Conservation (phyloP, 2,113 vertebrate genomes). For the Oncorhynchus gorbuscha region DNA sequence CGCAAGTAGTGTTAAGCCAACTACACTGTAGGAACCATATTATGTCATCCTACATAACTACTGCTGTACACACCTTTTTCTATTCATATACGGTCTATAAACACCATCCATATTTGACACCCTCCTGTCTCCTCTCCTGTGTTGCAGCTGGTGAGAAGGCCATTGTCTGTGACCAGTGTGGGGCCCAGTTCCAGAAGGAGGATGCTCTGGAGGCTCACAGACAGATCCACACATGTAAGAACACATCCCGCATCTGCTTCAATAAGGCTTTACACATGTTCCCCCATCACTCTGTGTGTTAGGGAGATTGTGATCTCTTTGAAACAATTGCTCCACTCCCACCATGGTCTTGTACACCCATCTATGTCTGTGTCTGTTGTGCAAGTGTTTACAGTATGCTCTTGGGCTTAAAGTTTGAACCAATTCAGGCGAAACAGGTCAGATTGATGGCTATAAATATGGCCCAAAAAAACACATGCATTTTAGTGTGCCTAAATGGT, state of each 20-base stretch:
- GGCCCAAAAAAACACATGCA: neutral
- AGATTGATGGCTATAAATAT: neutral
- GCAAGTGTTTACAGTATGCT: neutral
- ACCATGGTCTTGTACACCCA: too few species aligned
- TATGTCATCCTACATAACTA: too few species aligned
- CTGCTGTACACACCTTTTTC: too few species aligned
- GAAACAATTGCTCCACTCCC: too few species aligned
- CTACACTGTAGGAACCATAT: too few species aligned
- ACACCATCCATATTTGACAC: too few species aligned
- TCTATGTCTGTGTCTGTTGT: neutral
- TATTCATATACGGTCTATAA: too few species aligned
- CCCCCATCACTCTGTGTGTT: too few species aligned
- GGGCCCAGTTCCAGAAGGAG: conserved; percentile 95
- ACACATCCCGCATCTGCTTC: neutral
- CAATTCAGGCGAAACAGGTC: neutral
- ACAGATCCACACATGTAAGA: conserved; percentile 92
- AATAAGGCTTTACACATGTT: too few species aligned
- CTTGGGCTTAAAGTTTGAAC: neutral
- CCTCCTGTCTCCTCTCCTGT: neutral
- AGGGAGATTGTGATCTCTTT: too few species aligned
- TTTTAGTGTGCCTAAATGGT: neutral
- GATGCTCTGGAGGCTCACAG: conserved; percentile 93
- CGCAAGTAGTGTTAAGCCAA: too few species aligned
- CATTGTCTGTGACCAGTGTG: conserved; percentile 96
- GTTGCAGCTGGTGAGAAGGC: conserved; percentile 91